Percentiles rank a stretch among this genome's conserved stretches.
These are phyloP conservation scores for Kryptolebias marmoratus DNA, from an alignment of 2,113 vertebrate species.

Conservation along the genomic window DNA sequence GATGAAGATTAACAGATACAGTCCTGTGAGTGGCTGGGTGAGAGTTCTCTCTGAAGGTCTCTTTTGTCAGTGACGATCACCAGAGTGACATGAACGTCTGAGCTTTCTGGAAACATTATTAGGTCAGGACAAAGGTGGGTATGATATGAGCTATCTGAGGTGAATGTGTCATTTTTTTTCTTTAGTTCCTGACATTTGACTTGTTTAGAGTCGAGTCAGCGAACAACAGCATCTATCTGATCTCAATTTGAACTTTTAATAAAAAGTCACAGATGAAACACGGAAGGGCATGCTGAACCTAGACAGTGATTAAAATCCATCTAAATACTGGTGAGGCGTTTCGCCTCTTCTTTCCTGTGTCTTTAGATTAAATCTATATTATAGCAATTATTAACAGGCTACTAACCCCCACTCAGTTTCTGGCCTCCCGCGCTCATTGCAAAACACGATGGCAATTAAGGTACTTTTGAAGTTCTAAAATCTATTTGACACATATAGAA, in stretches of 20 bases:
- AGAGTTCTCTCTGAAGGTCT: constrained; percentile 72
- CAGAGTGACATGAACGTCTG: constrained; percentile 74
- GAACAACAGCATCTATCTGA: constrained; percentile 62
- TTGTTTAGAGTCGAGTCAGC: constrained; percentile 50
- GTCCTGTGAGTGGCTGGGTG: constrained; percentile 64
- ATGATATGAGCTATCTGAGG: constrained; percentile 63
- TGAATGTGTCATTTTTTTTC: constrained; percentile 55
- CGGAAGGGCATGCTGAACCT: constrained; percentile 37
- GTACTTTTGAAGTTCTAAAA: constrained; percentile 22
- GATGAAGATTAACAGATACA: constrained; percentile 81
- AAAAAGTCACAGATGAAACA: constrained; percentile 69
- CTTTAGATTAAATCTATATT: constrained; percentile 29
- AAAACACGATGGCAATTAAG: constrained; percentile 5
- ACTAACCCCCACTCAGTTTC: background rate
- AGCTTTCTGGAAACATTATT: constrained; percentile 71
- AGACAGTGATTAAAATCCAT: constrained; percentile 44
- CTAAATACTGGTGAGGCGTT: constrained; percentile 41
- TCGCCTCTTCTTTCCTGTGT: constrained; percentile 29
- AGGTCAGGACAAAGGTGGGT: constrained; percentile 74
- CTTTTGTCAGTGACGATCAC: constrained; percentile 71
- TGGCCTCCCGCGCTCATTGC: constrained; percentile 4
- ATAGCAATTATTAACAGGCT: constrained; percentile 11
- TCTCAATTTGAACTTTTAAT: constrained; percentile 77
- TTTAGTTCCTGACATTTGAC: constrained; percentile 64
- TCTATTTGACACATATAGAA: constrained; percentile 44